Conservation (phyloP, 2,888 invertebrate species). For the Glaucopsyche alexis region DNA sequence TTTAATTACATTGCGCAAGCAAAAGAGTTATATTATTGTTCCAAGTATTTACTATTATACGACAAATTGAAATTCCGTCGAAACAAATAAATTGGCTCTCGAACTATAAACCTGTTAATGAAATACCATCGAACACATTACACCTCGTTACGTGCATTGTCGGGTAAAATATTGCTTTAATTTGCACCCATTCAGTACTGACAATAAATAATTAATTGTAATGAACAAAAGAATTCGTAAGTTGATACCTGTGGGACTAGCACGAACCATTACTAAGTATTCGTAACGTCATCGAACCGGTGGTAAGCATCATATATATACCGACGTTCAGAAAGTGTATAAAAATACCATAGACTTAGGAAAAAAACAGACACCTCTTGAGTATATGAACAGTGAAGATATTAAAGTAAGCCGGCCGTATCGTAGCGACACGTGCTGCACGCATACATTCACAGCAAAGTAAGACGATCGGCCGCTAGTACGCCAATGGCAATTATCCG, state of each 20-base stretch:
- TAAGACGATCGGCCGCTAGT: too few relatives aligned
- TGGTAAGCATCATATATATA: too few relatives aligned
- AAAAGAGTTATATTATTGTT: neutral
- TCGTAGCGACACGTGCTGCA: too few relatives aligned
- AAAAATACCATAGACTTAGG: too few relatives aligned
- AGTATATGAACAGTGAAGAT: too few relatives aligned
- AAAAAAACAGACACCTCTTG: too few relatives aligned
- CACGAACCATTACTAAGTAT: neutral
- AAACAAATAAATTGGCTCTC: constrained; percentile 6
- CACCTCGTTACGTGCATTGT: constrained; percentile 15
- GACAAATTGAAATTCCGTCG: constrained; percentile 16
- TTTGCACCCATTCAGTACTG: constrained; percentile 14
- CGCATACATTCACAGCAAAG: too few relatives aligned
- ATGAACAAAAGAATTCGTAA: constrained; percentile 8
- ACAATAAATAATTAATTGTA: constrained; percentile 17
- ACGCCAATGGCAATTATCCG: too few relatives aligned
- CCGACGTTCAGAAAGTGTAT: too few relatives aligned
- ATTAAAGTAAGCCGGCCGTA: too few relatives aligned
- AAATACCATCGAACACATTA: constrained; percentile 24
- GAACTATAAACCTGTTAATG: constrained; percentile 18
- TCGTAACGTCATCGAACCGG: too few relatives aligned
- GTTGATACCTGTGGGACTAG: neutral
- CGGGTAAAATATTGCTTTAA: constrained; percentile 24
- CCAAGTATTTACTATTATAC: neutral
- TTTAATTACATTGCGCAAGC: neutral